Base-by-base conservation (phyloP, 2,113 vertebrate genomes). In the Centrocercus urophasianus region DNA sequence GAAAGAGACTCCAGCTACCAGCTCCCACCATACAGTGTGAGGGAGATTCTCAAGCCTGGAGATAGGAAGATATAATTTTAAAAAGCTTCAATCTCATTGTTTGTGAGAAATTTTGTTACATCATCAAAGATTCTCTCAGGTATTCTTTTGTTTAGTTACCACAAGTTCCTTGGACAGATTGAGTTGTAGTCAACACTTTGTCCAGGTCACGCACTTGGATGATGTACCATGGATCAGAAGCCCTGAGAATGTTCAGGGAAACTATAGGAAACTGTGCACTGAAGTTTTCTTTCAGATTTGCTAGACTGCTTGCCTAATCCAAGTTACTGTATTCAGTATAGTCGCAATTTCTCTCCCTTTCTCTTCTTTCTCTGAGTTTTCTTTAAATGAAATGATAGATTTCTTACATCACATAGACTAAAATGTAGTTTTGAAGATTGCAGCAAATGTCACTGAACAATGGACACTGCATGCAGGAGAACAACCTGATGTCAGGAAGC, bases 401-500 rank as follows among this genome's bases (percentile, higher is more conserved):
- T 97, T 57, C 72, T 91, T 79, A 60, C 86, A 75, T 88, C 70
- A 70, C 28, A 48, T 79, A 89, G 93, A 67, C 16, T 7, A 90
- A 91, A 93, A 95, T 86, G 94, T 95, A 79, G 27, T 94, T 88
- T 97, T 95, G 83, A 85, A 91, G 83, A 84, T 83, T 85, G 89
- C 77, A 38, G 54, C 65, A 98, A 98, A 98, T 98, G 97, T 97
- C 97, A 97, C 70, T 97, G 96, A 97, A 96, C 96, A 97, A 95
- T 95, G 85, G 90, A 93, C 78, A 66, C 87, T 94, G 70, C 83
- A 93, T 92, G 69, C 83, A 97, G 94, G 91, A 71, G 86, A 96
- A 90, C 86, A 96, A 97, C 90, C 84, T 95, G 85, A 92, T 97
- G 95, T 98, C 97, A 98, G 81, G 89, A 97, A 89, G 93, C 79